Evolutionary conservation across 2,888 invertebrate species (phyloP), one percentile per base, ranked within the genome.

Genomic region (Ormyrus rosae): DNA sequence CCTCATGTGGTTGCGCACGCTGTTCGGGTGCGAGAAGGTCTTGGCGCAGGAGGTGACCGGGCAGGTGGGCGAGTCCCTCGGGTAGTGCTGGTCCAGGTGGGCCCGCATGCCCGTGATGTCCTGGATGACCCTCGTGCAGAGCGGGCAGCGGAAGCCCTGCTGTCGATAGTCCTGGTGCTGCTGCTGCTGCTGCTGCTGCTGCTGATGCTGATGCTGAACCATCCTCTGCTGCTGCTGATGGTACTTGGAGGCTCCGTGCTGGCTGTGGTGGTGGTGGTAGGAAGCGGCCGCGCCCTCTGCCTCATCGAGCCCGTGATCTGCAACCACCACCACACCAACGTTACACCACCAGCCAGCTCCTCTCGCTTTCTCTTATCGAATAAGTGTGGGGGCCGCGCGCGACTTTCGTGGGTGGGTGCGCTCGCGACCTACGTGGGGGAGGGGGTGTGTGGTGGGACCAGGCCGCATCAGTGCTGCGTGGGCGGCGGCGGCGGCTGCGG

Each of bases 1-100:
- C 86, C 96, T 93, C 96, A 96, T 96, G 91, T 96, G 96, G 92
- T 96, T 96, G 87, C 96, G 93, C 85, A 96, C 96, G 80, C 96
- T 96, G 92, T 96, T 96, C 83, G 96, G 96, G 91, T 96, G 96
- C 82, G 95, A 94, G 91, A 96, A 96, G 85, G 93, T 93, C 83
- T 95, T 93, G 75, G 94, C 94, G 91, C 96, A 96, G 84, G 94
- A 92, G 80, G 93, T 91, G 76, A 96, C 96, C 60, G 96, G 96
- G 91, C 96, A 96, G 84, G 94, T 93, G 84, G 95, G 95, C 90
- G 95, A 95, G 92, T 96, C 96, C 87, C 96, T 94, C 82, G 96
- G 96, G 92, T 96, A 96, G 92, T 96, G 96, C 85, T 95, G 93
- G 89, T 95, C 96, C 87, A 96, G 93, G 91, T 96, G 96, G 73